Conservation (phyloP, 2,113 vertebrate genomes). For the Tinamus guttatus region DNA sequence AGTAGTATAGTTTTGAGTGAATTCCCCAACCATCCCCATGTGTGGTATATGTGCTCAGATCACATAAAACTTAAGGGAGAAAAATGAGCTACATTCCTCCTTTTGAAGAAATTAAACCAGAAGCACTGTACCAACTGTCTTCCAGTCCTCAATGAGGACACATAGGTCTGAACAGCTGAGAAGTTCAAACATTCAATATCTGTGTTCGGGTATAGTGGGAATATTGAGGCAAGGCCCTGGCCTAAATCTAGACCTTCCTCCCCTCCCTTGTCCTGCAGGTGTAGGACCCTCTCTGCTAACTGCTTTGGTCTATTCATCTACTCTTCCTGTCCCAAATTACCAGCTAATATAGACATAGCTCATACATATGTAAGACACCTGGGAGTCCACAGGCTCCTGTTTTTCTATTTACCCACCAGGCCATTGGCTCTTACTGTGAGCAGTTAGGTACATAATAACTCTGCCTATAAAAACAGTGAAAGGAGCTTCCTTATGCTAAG, state of each 20-base stretch:
- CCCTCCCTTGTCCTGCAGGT: background rate
- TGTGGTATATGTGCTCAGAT: accelerated
- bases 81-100: background rate
- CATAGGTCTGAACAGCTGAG: background rate
- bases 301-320: background rate
- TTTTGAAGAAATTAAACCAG: background rate
- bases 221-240: background rate
- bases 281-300: background rate
- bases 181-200: background rate
- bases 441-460: background rate
- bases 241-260: background rate
- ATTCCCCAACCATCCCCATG: background rate
- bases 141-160: background rate
- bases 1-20: background rate
- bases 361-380: background rate
- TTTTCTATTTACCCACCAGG: background rate
- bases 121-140: accelerated
- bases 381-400: background rate
- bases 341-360: background rate
- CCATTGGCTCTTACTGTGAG: background rate
- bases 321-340: background rate
- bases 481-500: background rate
- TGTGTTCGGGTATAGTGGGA: background rate
- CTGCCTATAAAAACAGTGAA: background rate
- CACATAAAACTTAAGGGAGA: background rate